Evolutionary conservation across 2,113 vertebrate genomes (phyloP).

Genomic region (Eonycteris spelaea): DNA sequence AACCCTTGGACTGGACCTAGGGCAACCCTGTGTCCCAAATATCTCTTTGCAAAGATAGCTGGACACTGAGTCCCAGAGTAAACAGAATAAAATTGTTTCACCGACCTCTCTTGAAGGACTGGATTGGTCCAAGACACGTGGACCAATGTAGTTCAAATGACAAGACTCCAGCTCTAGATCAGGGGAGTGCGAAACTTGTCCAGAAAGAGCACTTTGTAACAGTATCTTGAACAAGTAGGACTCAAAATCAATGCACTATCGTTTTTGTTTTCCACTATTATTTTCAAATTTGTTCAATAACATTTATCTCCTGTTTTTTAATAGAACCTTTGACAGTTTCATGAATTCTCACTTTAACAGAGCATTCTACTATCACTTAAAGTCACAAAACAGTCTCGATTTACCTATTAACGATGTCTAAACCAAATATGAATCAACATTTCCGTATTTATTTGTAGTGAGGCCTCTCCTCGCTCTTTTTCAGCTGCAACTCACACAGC

Average conservation of each 20-base stretch:
- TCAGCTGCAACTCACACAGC: background rate
- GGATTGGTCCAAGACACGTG: background rate
- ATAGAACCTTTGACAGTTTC: background rate
- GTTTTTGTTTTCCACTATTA: background rate
- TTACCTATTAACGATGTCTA: background rate
- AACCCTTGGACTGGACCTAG: no score
- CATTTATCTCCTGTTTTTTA: background rate
- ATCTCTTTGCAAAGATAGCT: background rate
- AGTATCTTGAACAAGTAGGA: background rate
- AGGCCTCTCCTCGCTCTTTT: background rate
- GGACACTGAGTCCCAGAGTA: background rate
- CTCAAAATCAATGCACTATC: background rate
- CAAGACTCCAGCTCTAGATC: background rate
- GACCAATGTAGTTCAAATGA: background rate
- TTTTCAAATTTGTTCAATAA: background rate
- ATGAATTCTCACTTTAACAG: background rate
- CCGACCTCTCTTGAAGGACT: background rate
- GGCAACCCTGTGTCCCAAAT: no score
- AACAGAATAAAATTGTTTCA: background rate
- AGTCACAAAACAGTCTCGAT: background rate
- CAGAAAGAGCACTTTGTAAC: background rate
- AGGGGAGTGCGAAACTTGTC: background rate
- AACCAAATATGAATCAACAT: background rate
- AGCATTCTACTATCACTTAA: background rate
- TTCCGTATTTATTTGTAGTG: background rate